phyloP scores from a whole-genome alignment of 2,888 invertebrate genomes.

The Alviniconcha strummeri region DNA sequence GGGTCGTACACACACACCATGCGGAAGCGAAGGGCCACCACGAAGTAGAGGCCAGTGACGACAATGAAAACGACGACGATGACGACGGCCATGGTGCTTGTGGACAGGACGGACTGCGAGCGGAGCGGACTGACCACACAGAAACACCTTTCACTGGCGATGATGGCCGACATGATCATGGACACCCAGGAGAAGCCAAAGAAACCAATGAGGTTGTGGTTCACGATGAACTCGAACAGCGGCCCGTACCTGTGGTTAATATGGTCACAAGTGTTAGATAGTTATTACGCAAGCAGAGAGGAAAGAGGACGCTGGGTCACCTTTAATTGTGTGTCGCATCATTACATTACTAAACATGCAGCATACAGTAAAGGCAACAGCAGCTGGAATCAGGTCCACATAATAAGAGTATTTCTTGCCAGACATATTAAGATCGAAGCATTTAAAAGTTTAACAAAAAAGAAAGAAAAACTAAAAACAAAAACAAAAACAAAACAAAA shows the following conservation, averaged over 20 bases:
- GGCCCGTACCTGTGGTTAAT: constrained; percentile 17
- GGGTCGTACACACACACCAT: not conserved
- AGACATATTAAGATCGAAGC: too few relatives aligned
- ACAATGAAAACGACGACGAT: not conserved
- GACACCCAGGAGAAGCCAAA: constrained; percentile 11
- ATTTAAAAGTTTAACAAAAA: too few relatives aligned
- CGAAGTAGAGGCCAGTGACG: not conserved
- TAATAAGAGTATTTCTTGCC: too few relatives aligned
- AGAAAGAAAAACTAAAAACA: too few relatives aligned
- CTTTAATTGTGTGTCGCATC: too few relatives aligned
- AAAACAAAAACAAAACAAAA: too few relatives aligned
- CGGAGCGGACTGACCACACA: constrained; percentile 18
- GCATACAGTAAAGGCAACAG: too few relatives aligned
- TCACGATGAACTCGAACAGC: not conserved
- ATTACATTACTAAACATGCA: too few relatives aligned
- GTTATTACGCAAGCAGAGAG: too few relatives aligned
- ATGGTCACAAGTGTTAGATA: too few relatives aligned
- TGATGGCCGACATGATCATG: not conserved
- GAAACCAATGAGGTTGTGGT: constrained; percentile 14
- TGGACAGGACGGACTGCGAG: not conserved
- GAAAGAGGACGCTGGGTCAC: too few relatives aligned
- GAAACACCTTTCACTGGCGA: constrained; percentile 17
- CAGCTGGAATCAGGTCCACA: too few relatives aligned
- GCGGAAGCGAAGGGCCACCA: not conserved
- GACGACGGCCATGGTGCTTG: constrained; percentile 14